These are phyloP conservation scores for Nestor notabilis DNA, from an alignment of 2,113 vertebrate species.

Conservation along the genomic window DNA sequence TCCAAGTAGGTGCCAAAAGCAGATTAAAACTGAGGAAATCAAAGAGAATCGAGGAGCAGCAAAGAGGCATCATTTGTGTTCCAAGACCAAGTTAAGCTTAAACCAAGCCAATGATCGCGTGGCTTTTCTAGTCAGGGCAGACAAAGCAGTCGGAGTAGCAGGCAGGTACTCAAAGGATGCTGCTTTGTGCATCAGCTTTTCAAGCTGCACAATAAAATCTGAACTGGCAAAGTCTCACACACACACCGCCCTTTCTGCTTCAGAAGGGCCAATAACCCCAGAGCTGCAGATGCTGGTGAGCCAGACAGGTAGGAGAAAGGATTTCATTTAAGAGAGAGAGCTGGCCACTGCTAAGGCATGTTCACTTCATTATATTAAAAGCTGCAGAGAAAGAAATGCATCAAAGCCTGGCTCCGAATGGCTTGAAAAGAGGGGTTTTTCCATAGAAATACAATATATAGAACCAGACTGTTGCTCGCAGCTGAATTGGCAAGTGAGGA, in stretches of 20 bases:
- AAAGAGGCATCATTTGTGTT: background rate
- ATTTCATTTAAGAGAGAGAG: background rate
- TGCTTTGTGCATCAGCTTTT: fast-evolving
- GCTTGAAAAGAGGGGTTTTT: background rate
- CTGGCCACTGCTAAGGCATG: background rate
- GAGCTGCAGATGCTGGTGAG: background rate
- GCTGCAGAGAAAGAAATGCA: background rate
- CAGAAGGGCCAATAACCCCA: background rate
- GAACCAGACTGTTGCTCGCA: fast-evolving
- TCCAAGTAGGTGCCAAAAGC: fast-evolving
- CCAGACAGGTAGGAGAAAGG: background rate
- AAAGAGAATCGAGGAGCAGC: background rate
- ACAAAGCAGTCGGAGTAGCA: background rate
- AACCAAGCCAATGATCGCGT: background rate
- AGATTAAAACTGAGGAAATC: background rate
- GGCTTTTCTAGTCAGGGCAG: background rate
- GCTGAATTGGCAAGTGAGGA: background rate
- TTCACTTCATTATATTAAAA: background rate
- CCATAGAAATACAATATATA: fast-evolving
- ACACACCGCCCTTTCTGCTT: background rate
- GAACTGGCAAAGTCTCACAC: background rate
- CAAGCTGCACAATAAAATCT: fast-evolving
- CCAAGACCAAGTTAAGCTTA: background rate
- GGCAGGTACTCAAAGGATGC: too few species aligned
- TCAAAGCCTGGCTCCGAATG: background rate